phyloP scores from a whole-genome alignment of 2,797 vertebrate species.

The Acanthurus lineatus region DNA sequence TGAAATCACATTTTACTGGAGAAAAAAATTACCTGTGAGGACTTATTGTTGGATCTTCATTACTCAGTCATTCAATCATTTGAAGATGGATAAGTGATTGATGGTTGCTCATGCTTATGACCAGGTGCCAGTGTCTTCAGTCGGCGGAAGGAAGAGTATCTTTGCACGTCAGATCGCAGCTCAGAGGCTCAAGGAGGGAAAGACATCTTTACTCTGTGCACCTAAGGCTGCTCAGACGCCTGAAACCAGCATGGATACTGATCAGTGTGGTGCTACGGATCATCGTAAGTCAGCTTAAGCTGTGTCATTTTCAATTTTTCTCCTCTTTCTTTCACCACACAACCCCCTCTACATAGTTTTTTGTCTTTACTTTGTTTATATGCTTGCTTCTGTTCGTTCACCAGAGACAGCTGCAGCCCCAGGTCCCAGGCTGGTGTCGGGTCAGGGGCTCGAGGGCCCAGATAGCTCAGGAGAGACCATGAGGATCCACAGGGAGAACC shows the following conservation, averaged over 20 bases:
- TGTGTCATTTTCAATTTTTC: constrained; percentile 17
- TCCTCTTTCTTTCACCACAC: background rate
- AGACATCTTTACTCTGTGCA: constrained; percentile 17
- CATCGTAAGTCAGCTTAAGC: constrained; percentile 53
- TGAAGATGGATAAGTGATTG: background rate
- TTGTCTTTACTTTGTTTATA: background rate
- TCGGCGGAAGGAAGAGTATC: constrained; percentile 90
- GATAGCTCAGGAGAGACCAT: constrained; percentile 84
- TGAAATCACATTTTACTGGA: too few species aligned
- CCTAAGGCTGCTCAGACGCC: constrained; percentile 36
- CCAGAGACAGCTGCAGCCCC: constrained; percentile 26
- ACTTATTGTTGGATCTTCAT: too few species aligned
- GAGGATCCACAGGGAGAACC: constrained; percentile 93
- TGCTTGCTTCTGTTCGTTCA: background rate
- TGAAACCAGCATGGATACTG: constrained; percentile 65
- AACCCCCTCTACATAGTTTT: background rate
- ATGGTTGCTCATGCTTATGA: background rate
- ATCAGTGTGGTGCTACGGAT: constrained; percentile 45
- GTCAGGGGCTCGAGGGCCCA: constrained; percentile 86
- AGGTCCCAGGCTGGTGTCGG: constrained; percentile 86
- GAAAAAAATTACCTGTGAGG: too few species aligned
- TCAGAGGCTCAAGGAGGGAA: constrained; percentile 83
- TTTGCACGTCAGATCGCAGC: constrained; percentile 95
- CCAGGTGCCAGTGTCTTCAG: constrained; percentile 53
- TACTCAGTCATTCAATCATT: background rate